Evolutionary conservation across 2,113 vertebrate genomes (phyloP).

Genomic region (Apodemus sylvaticus): DNA sequence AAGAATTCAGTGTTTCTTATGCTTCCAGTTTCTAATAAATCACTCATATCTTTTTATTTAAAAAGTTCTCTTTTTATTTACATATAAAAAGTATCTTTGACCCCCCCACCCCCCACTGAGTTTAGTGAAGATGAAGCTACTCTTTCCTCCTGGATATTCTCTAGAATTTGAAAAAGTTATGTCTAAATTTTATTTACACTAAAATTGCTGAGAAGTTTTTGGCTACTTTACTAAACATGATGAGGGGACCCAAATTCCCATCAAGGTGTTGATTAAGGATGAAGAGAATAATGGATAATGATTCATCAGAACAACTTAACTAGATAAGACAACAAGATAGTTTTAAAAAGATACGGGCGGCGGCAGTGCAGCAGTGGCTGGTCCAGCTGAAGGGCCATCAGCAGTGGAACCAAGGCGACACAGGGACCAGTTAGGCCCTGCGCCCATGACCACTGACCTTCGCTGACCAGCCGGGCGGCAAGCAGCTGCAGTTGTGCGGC

Average conservation of each 20-base stretch:
- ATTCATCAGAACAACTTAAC: background rate
- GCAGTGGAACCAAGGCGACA: no score
- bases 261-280: background rate
- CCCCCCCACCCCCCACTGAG: background rate
- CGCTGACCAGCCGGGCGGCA: no score
- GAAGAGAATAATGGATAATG: background rate
- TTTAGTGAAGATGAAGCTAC: background rate
- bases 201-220: background rate
- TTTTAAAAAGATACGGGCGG: constrained; percentile 40
- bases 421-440: no score
- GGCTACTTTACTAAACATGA: background rate
- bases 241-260: background rate
- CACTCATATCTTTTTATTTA: rapidly evolving
- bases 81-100: background rate
- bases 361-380: no score
- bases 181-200: background rate
- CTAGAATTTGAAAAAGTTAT: background rate
- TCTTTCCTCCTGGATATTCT: background rate
- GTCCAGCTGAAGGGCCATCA: no score
- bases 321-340: background rate
- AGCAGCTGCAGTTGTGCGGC: no score
- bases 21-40: background rate
- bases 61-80: background rate
- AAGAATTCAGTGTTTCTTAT: background rate
- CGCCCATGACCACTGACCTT: no score